Evolutionary conservation across 2,888 invertebrate genomes (phyloP), one percentile per base, ranked within the genome.

Genomic region (Drosophila dives): DNA sequence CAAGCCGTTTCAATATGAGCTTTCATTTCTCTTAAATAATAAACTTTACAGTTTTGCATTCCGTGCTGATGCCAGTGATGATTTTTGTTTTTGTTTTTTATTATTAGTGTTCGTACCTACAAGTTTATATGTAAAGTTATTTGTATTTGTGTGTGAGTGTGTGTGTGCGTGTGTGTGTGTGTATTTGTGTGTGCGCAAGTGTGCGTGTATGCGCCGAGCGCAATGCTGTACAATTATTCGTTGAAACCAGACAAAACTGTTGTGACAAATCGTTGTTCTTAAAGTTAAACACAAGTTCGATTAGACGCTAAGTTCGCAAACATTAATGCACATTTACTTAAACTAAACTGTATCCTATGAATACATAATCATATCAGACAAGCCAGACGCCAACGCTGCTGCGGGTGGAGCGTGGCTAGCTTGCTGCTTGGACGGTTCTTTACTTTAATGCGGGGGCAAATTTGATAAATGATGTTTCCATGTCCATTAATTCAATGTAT

Each of bases 191-290:
- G 40, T 15, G 51, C 17, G 58, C 29, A 1, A 29, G 26, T 59
- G 34, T 51, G 67, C 51, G 45, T 62, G 7, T 59, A 50, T 69
- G 73, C 71, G 79, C 72, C 64, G 65, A 69, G 68, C 75, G 71
- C 72, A 66, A 58, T 69, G 55, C 73, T 74, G 32, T 80, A 82
- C 67, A 70, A 61, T 64, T n/a, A 58, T 56, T 66, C n/a, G 40
- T 81, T 90, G 91, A 91, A 90, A 90, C 90, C 90, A 81, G 90
- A 83, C 79, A 90, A 90, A 91, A 90, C 90, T 90, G 90, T 77
- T 78, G 64, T 54, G 62, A 72, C 54, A 58, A 62, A 67, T 64
- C 42, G 51, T 54, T 49, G 51, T 64, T 51, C 68, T 72, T 74
- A 66, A 42, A 62, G 38, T 45, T 67, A 70, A 67, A 81, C 76